Base-by-base conservation (phyloP, 1,140 invertebrate species). In the Liolophura sinensis region DNA sequence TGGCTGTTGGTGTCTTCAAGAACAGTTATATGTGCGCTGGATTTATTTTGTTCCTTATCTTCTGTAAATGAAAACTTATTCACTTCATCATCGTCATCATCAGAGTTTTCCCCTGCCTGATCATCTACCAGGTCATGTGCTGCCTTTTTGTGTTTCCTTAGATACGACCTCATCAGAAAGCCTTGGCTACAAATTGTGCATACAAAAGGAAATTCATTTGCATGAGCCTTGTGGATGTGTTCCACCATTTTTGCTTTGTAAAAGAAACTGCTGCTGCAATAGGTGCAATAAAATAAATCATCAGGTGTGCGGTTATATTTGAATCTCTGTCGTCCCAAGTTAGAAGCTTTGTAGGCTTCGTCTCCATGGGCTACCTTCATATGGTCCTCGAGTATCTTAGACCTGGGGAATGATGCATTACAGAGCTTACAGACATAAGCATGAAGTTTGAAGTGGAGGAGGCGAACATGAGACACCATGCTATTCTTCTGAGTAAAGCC, bases 211-310 rank as follows among this genome's bases (percentile, higher is more conserved):
- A 79, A 79, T 9, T 68, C 65, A 24, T 73, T 66, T 50, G 67
- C 62, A 67, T 79, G 77, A 51, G 68, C 69, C n/a, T 64, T 60
- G 57, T 78, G 74, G 62, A 79, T 72, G 55, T 79, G 77, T 48
- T 74, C 73, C 15, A 79, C 71, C 12, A 79, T 64, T 62, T 77
- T 67, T 5, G 75, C 68, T 64, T 79, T 79, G 61, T 79, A 75
- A 64, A 57, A 70, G 57, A 79, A 79, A 55, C 70, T 64, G 0
- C 62, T 54, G 25, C 68, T 70, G 57, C 77, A 79, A 54, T 73
- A 70, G 11, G 71, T 69, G 46, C 77, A 79, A 54, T 70, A 73
- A 51, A 73, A 71, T 48, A 76, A 59, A 40, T 78, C 77, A 20
- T 79, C 73, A 14, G 64, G 64, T 3, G 61, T 60, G 27, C 69